A percentile compares a stretch with the other conserved stretches of the same genome.
Conservation (phyloP, 1,140 invertebrate species). For the Calliphora vicina region DNA sequence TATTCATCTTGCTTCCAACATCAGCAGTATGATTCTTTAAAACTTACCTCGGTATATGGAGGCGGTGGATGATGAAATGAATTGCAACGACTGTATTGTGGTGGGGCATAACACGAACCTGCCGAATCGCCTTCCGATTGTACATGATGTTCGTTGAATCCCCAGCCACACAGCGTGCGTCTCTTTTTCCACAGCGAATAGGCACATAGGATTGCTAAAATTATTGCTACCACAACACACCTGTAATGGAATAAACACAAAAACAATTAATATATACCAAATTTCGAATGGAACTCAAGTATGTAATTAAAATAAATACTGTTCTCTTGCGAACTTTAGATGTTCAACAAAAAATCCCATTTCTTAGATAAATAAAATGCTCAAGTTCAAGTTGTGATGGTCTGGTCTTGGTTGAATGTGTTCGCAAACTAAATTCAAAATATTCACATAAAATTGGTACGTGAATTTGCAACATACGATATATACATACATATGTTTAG, state of each 20-base stretch:
- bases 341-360: slow-evolving; percentile 56
- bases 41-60: slow-evolving; percentile 80
- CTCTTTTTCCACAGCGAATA: slow-evolving; percentile 74
- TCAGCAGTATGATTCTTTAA: background rate
- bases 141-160: slow-evolving; percentile 62
- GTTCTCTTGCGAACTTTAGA: slow-evolving; percentile 50
- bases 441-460: too few species aligned
- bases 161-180: slow-evolving; percentile 66
- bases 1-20: background rate
- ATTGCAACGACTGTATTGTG: slow-evolving; percentile 79
- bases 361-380: background rate
- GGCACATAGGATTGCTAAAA: slow-evolving; percentile 70
- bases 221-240: slow-evolving; percentile 69
- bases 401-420: too few species aligned
- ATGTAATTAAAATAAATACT: slow-evolving; percentile 45
- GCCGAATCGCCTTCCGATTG: slow-evolving; percentile 76
- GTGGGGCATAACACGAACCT: slow-evolving; percentile 78
- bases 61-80: slow-evolving; percentile 80
- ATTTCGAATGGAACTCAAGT: background rate
- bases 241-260: slow-evolving; percentile 54
- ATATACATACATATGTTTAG: too few species aligned
- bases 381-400: background rate
- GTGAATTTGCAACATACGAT: too few species aligned
- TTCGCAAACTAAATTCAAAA: too few species aligned
- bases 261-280: background rate